These are phyloP conservation scores for Craterocephalus amniculus DNA, from an alignment of 2,797 vertebrate species.

Conservation along the genomic window DNA sequence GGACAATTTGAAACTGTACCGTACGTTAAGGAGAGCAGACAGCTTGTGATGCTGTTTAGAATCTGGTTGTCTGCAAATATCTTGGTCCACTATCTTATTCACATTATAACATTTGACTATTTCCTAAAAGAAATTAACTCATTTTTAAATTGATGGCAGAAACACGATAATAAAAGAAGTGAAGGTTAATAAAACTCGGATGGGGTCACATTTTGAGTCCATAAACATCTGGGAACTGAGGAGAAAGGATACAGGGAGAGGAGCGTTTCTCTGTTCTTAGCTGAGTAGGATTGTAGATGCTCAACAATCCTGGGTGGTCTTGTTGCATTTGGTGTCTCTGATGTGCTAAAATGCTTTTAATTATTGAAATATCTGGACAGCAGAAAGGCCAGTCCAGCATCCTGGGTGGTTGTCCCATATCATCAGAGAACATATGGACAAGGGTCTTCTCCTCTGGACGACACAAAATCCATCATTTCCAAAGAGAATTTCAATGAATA, in stretches of 20 bases:
- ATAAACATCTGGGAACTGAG: too few species aligned
- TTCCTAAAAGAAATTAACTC: too few species aligned
- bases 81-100: too few species aligned
- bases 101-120: not conserved
- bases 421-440: not conserved
- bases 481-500: not conserved
- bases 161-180: too few species aligned
- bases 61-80: not conserved
- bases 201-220: too few species aligned
- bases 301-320: not conserved
- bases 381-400: not conserved
- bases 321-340: not conserved
- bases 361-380: not conserved
- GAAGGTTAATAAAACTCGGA: too few species aligned
- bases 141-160: too few species aligned
- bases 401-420: not conserved
- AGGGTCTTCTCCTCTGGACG: not conserved
- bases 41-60: not conserved
- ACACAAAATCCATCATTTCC: not conserved
- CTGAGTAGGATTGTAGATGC: too few species aligned
- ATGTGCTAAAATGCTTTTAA: not conserved
- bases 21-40: not conserved
- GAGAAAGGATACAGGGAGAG: too few species aligned
- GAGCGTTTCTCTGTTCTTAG: too few species aligned
- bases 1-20: constrained; percentile 6